Evolutionary conservation across 2,797 vertebrate genomes (phyloP).

Genomic region (Semotilus atromaculatus): DNA sequence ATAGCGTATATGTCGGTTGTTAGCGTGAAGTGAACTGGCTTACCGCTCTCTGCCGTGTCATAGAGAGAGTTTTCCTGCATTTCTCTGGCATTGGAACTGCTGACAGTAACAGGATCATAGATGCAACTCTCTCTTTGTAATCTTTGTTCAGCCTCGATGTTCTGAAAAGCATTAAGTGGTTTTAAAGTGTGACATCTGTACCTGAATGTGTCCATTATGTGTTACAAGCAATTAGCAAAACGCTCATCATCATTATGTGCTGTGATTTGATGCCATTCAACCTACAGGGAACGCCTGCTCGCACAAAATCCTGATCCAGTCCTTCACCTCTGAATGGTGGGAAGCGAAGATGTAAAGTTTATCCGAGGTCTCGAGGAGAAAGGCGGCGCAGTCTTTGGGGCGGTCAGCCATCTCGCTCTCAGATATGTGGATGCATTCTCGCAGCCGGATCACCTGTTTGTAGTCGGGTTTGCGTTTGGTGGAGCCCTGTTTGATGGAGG

Average conservation of each 20-base stretch:
- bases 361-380: constrained; percentile 53
- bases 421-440: constrained; percentile 76
- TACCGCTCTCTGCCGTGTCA: constrained; percentile 41
- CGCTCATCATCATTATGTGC: neutral
- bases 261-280: constrained; percentile 11
- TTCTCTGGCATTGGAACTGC: neutral
- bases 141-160: constrained; percentile 39
- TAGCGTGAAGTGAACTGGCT: neutral
- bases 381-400: constrained; percentile 70
- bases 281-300: constrained; percentile 59
- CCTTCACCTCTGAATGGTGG: constrained; percentile 26
- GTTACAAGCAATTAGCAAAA: neutral
- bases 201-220: neutral
- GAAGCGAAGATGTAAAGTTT: constrained; percentile 52
- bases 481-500: constrained; percentile 22
- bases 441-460: constrained; percentile 74
- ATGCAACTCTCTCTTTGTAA: neutral
- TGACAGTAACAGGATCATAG: neutral
- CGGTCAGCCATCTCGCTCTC: constrained; percentile 63
- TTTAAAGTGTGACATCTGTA: constrained; percentile 5
- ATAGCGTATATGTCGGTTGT: neutral
- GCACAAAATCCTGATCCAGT: constrained; percentile 57
- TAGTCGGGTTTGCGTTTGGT: constrained; percentile 60
- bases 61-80: constrained; percentile 56
- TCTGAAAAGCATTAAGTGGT: constrained; percentile 33